These are phyloP conservation scores for Otus sunia DNA, from an alignment of 2,113 vertebrate species.

Conservation along the genomic window DNA sequence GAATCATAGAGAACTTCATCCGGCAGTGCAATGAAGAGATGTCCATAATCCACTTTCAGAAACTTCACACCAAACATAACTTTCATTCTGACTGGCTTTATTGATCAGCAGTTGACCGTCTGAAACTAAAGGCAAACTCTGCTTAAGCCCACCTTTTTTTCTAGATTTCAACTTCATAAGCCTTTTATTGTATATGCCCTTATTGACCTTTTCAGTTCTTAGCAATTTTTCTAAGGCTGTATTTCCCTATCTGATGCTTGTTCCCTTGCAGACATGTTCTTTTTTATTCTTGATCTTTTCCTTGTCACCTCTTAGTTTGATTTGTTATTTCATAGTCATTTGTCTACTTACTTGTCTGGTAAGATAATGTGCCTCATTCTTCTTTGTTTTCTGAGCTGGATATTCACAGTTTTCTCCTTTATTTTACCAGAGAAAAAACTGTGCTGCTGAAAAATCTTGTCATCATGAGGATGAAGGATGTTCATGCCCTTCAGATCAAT, in stretches of 20 bases:
- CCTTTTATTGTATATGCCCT: background rate
- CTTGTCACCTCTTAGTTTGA: slow-evolving; percentile 29
- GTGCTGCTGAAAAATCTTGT: slow-evolving; percentile 37
- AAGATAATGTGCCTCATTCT: background rate
- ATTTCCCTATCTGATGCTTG: background rate
- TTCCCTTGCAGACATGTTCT: background rate
- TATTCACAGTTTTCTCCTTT: background rate
- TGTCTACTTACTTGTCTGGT: slow-evolving; percentile 34
- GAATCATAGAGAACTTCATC: background rate
- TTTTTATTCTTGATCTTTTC: slow-evolving; percentile 4
- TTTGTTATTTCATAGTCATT: slow-evolving; percentile 36
- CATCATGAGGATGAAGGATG: slow-evolving; percentile 5
- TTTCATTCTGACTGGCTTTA: background rate
- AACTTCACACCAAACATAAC: background rate
- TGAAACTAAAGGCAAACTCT: background rate
- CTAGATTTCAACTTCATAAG: background rate
- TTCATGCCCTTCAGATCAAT: slow-evolving; percentile 20
- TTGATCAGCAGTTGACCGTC: background rate
- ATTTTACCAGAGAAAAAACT: background rate
- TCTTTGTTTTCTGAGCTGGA: background rate
- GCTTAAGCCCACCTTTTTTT: background rate
- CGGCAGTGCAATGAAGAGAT: background rate
- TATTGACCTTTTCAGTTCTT: background rate
- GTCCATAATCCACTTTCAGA: background rate
- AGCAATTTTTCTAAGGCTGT: background rate